Base-by-base conservation (phyloP, 1,140 invertebrate genomes). In the Lepidotrigona ventralis region DNA sequence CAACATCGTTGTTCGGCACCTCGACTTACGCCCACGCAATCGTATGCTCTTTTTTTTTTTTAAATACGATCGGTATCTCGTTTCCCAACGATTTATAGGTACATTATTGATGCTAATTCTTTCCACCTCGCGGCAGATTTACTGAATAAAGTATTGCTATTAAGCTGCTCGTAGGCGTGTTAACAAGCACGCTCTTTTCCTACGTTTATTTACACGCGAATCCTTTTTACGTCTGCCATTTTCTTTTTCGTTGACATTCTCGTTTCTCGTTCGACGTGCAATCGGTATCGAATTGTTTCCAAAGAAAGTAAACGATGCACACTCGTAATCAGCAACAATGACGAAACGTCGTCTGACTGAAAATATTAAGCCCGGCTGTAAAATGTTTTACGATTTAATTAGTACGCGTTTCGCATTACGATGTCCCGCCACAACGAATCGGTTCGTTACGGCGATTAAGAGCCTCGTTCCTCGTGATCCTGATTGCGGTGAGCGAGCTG, bases 371-470 rank as follows among this genome's bases (percentile, higher is more conserved):
- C 46, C 51, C 9, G 56, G 19, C 17, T 8, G n/a, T 68, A 39
- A 26, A 68, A 58, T 8, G 29, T 23, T 26, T 46, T 29, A 56
- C 63, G 46, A 39, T 58, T 58, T 68, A 69, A 76, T 81, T 81
- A 81, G 3, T n/a, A 21, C 33, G 33, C 53, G 53, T 26, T 46
- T 79, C 17, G 66, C 3, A 29, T 21, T 39, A 46, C 11, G 8
- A 19, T n/a, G 54, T 69, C 15, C 19, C 17, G 51, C 12, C 14
- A 19, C 46, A 53, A 33, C 19, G 21, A 68, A 26, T 23, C 14
- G 17, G 51, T 21, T 54, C 33, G 56, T 39, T 56, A 19, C 26
- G 63, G n/a, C 33, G 54, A 79, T 79, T 79, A 71, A 56, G n/a
- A n/a, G 63, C 63, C 12, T 56, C 60, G 63, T 23, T 26, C 39